Conservation (phyloP, 2,888 invertebrate genomes). For the Metallyticus violacea region DNA sequence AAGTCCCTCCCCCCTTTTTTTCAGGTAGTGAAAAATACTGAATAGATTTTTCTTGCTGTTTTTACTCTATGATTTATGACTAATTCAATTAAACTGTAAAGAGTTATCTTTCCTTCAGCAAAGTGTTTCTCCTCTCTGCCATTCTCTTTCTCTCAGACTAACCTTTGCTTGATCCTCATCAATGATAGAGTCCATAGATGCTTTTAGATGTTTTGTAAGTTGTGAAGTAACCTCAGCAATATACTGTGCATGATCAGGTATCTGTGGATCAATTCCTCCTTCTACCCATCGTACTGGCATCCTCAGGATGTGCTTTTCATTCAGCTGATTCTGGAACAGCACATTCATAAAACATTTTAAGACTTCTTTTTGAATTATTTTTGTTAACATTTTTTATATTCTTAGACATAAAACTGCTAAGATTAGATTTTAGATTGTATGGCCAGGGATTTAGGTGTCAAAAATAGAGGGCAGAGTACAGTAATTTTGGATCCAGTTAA, state of each 20-base stretch:
- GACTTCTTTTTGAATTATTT: background rate
- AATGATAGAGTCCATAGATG: constrained; percentile 65
- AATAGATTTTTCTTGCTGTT: no score
- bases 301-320: constrained; percentile 69
- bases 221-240: constrained; percentile 61
- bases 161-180: constrained; percentile 60
- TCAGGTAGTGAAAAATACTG: no score
- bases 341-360: background rate
- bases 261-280: constrained; percentile 50
- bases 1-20: no score
- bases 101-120: no score
- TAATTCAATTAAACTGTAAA: no score
- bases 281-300: constrained; percentile 55
- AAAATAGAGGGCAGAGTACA: no score
- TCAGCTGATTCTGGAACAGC: constrained; percentile 59
- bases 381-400: background rate
- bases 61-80: no score
- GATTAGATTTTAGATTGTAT: no score
- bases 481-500: no score
- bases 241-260: constrained; percentile 62
- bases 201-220: constrained; percentile 64
- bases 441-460: no score
- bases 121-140: background rate
- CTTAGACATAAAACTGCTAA: no score
- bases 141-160: background rate